phyloP scores from a whole-genome alignment of 2,888 invertebrate genomes.

The Hydroisotoma schaefferi region DNA sequence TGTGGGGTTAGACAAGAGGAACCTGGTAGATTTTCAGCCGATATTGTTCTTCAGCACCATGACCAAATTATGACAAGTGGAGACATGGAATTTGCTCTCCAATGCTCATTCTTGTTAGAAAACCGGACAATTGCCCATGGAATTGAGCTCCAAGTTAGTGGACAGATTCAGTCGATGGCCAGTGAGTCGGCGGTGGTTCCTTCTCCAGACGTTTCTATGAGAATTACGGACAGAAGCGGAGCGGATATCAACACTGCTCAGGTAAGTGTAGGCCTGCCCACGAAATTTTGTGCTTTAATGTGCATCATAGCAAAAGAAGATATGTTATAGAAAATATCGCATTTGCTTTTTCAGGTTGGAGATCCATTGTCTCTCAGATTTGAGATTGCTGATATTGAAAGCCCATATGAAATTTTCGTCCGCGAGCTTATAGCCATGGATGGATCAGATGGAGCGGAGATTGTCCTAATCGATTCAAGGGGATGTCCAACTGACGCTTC shows the following conservation, averaged over 20 bases:
- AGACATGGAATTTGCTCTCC: conserved; percentile 54
- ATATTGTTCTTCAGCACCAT: conserved; percentile 55
- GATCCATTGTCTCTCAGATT: conserved; percentile 55
- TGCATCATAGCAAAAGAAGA: background rate
- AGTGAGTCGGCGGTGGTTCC: conserved; percentile 54
- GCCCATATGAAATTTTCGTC: conserved; percentile 56
- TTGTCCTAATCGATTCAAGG: conserved; percentile 54
- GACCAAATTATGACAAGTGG: conserved; percentile 54
- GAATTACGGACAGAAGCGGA: conserved; percentile 53
- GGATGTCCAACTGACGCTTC: conserved; percentile 54
- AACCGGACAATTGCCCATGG: conserved; percentile 54
- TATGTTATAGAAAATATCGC: no score
- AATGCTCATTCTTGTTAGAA: conserved; percentile 54
- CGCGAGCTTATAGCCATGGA: conserved; percentile 55
- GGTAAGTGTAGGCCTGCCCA: conserved; percentile 31
- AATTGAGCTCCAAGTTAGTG: conserved; percentile 51
- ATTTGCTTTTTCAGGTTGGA: conserved; percentile 51
- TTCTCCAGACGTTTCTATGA: conserved; percentile 55
- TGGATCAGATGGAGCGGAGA: conserved; percentile 52
- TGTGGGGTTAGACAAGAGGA: conserved; percentile 54
- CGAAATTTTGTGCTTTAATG: background rate
- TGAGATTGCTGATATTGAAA: conserved; percentile 52
- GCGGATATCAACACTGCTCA: conserved; percentile 53
- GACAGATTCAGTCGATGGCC: conserved; percentile 50
- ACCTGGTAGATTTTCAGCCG: conserved; percentile 52